These are phyloP conservation scores for Drosophila vallismaia DNA, from an alignment of 2,888 invertebrate genomes.

Conservation along the genomic window DNA sequence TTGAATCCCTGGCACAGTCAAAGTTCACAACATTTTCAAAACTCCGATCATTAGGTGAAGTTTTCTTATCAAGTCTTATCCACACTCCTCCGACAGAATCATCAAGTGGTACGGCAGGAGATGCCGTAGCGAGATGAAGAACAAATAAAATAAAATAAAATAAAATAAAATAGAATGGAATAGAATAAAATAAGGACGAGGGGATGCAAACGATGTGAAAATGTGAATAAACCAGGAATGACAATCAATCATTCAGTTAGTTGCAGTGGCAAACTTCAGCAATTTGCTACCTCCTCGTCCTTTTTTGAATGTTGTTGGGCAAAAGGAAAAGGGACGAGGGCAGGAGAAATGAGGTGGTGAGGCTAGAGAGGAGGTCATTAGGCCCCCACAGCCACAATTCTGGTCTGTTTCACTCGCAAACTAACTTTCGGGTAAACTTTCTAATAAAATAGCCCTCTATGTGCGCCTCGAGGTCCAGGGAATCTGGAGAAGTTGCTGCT, in stretches of 20 bases:
- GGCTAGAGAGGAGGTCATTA: conserved; percentile 53
- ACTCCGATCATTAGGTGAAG: conserved; percentile 46
- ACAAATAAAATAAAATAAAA: conserved; percentile 12
- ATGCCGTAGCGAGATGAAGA: neutral
- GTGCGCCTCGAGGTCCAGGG: conserved; percentile 31
- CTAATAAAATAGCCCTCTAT: conserved; percentile 70
- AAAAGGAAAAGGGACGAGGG: conserved; percentile 10
- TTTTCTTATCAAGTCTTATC: conserved; percentile 46
- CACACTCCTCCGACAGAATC: conserved; percentile 23
- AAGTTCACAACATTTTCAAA: conserved; percentile 27
- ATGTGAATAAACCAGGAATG: conserved; percentile 62
- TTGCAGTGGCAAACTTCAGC: conserved; percentile 68
- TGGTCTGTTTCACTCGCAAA: conserved; percentile 63
- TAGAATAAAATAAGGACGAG: conserved; percentile 13
- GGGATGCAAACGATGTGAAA: conserved; percentile 46
- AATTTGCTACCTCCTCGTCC: conserved; percentile 43
- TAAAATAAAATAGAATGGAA: conserved; percentile 11
- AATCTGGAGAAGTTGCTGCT: conserved; percentile 19
- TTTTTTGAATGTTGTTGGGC: neutral
- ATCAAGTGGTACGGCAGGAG: conserved; percentile 24
- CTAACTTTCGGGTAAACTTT: conserved; percentile 69
- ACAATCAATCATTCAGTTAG: conserved; percentile 71
- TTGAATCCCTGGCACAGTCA: conserved; percentile 28
- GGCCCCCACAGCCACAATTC: conserved; percentile 66
- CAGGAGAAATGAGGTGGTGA: too few species aligned